phyloP scores from a whole-genome alignment of 1,140 invertebrate species.

The Habropoda laboriosa region DNA sequence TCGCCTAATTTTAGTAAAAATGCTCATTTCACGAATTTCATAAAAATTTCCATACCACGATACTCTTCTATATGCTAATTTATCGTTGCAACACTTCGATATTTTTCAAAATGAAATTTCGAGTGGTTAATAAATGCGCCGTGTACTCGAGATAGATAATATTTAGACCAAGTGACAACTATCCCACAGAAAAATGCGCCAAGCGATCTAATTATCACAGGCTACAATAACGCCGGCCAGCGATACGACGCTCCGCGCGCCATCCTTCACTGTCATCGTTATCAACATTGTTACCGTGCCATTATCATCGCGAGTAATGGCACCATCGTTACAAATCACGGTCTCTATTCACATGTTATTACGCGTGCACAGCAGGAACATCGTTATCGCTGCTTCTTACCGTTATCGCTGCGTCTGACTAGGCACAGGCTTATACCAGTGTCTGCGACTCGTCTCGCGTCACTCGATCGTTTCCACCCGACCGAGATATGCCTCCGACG shows the following conservation, averaged over 20 bases:
- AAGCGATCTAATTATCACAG: background rate
- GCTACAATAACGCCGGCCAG: background rate
- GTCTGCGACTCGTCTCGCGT: background rate
- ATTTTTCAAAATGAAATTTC: too few relatives aligned
- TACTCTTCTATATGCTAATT: too few relatives aligned
- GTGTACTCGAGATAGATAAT: too few relatives aligned
- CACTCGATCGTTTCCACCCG: background rate
- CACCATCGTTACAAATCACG: background rate
- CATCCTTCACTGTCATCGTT: slow-evolving; percentile 34
- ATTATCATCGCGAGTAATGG: slow-evolving; percentile 19
- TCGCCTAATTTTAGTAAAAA: too few relatives aligned
- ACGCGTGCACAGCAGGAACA: background rate
- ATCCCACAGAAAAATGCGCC: background rate
- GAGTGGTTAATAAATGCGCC: too few relatives aligned
- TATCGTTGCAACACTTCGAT: too few relatives aligned
- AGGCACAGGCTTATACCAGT: background rate
- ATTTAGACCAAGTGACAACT: background rate
- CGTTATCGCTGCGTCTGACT: slow-evolving; percentile 5
- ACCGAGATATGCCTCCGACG: slow-evolving; percentile 27
- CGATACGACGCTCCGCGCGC: background rate
- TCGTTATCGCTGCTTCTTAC: background rate
- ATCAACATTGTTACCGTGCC: background rate
- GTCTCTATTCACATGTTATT: slow-evolving; percentile 22
- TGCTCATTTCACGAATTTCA: too few relatives aligned
- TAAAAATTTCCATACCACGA: too few relatives aligned